A percentile compares a stretch with the other conserved stretches of the same genome.
Conservation (phyloP, 2,888 invertebrate genomes). For the Ectobius pallidus region DNA sequence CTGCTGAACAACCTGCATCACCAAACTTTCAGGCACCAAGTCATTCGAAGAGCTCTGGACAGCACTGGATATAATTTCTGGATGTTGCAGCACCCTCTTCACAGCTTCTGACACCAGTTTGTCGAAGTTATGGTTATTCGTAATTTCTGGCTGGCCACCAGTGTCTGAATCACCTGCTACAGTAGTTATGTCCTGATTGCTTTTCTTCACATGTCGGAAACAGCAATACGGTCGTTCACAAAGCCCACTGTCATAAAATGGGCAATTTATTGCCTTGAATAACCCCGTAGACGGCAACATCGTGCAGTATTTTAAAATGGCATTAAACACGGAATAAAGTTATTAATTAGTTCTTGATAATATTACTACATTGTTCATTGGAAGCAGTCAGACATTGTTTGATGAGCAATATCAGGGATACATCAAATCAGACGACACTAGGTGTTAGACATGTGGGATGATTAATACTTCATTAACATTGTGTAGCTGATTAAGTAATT, state of each 20-base stretch:
- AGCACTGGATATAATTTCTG: constrained; percentile 38
- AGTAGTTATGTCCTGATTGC: constrained; percentile 48
- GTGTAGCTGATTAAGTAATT: no score
- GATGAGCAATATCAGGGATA: no score
- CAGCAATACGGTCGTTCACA: constrained; percentile 93
- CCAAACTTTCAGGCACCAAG: constrained; percentile 45
- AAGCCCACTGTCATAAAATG: constrained; percentile 77
- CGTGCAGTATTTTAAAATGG: no score
- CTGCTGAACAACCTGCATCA: constrained; percentile 60
- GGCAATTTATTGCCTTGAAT: constrained; percentile 85
- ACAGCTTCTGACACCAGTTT: constrained; percentile 67
- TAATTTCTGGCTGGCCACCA: not conserved
- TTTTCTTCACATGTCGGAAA: constrained; percentile 83
- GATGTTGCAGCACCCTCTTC: constrained; percentile 60
- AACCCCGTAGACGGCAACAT: constrained; percentile 93
- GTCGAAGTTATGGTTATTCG: constrained; percentile 61
- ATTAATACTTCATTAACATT: no score
- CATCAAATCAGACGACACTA: no score
- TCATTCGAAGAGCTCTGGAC: no score
- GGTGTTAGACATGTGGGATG: no score
- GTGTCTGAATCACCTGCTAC: not conserved
- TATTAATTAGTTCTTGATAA: no score
- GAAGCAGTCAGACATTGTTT: no score
- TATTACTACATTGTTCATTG: no score
- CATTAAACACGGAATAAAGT: no score